Evolutionary conservation across 2,797 vertebrate genomes (phyloP).

Genomic region (Aselliscus stoliczkanus): DNA sequence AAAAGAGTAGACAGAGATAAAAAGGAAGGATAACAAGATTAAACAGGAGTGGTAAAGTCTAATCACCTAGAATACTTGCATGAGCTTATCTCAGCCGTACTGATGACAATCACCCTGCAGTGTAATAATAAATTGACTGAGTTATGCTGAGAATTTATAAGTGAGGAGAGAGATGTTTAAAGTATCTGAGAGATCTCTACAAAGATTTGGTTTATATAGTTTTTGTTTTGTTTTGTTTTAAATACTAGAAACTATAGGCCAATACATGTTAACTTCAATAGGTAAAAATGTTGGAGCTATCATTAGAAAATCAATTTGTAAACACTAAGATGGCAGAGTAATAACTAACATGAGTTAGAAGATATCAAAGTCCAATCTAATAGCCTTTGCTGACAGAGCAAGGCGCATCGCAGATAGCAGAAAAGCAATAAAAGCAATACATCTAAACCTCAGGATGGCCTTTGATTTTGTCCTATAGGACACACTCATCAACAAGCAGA

Average conservation of each 20-base stretch:
- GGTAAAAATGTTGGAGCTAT: constrained; percentile 12
- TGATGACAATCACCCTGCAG: not conserved
- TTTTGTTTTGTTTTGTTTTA: not conserved
- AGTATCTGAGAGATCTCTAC: not conserved
- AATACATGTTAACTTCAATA: not conserved
- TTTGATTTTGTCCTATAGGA: constrained; percentile 57
- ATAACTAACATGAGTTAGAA: constrained; percentile 36
- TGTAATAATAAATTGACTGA: not conserved
- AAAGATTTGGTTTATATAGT: not conserved
- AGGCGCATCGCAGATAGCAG: constrained; percentile 18
- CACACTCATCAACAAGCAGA: constrained; percentile 51
- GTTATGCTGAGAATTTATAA: not conserved
- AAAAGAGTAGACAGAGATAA: not conserved
- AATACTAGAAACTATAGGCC: constrained; percentile 16
- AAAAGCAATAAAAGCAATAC: constrained; percentile 51
- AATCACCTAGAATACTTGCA: not conserved
- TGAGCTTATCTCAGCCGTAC: not conserved
- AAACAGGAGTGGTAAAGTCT: not conserved
- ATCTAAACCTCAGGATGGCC: constrained; percentile 39
- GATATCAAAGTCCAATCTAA: constrained; percentile 60
- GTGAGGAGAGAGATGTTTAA: not conserved
- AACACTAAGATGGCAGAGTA: constrained; percentile 21
- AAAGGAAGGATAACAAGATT: not conserved
- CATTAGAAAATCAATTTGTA: constrained; percentile 31
- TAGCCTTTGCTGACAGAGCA: constrained; percentile 56